Evolutionary conservation across 2,113 vertebrate genomes (phyloP).

Genomic region (Saccopteryx bilineata): DNA sequence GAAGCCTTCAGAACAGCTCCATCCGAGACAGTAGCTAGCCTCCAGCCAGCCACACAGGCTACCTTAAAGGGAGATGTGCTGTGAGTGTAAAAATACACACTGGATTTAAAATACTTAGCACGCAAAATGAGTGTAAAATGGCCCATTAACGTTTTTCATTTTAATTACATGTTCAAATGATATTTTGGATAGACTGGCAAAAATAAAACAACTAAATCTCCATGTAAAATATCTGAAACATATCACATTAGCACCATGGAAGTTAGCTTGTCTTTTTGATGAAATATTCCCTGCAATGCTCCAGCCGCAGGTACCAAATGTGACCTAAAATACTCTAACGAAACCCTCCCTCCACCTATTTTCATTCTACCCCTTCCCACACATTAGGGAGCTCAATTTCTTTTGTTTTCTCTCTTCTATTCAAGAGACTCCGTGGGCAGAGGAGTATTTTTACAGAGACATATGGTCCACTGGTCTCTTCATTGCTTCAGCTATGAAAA

Average conservation of each 20-base stretch:
- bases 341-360: neutral
- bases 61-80: neutral
- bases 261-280: neutral
- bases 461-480: neutral
- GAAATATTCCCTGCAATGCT: neutral
- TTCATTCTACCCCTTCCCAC: neutral
- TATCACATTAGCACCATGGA: neutral
- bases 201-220: neutral
- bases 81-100: neutral
- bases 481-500: neutral
- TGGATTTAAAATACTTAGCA: neutral
- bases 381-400: neutral
- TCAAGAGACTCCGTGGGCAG: neutral
- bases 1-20: neutral
- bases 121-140: neutral
- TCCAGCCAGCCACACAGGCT: neutral
- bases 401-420: neutral
- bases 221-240: neutral
- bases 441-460: neutral
- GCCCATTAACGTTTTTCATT: neutral
- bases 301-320: neutral
- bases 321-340: neutral
- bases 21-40: neutral
- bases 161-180: neutral
- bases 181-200: neutral